Evolutionary conservation across 37 sponge, comb jelly and placozoan genomes (phyloP).

Genomic region (Axinella damicornis): DNA sequence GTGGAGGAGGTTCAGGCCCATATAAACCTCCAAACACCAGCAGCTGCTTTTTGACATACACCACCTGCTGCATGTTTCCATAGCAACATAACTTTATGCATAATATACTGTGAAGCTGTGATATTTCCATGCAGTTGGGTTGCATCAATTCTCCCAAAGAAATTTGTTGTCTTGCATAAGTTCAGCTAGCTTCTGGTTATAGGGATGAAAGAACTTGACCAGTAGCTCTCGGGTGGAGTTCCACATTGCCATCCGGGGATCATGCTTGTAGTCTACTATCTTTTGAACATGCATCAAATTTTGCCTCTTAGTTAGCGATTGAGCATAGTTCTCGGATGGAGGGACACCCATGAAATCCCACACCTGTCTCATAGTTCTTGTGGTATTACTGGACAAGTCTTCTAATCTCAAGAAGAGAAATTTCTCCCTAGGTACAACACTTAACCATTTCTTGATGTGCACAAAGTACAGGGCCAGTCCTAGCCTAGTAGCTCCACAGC

Average conservation of each 20-base stretch:
- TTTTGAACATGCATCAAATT: not conserved
- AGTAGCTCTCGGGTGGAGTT: not conserved
- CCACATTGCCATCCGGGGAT: not conserved
- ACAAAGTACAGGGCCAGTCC: not conserved
- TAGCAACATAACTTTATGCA: too few species aligned
- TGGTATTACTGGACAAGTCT: not conserved
- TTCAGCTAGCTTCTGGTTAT: not conserved
- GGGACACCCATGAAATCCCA: not conserved
- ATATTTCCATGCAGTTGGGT: too few species aligned
- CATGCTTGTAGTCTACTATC: not conserved
- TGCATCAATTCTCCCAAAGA: not conserved
- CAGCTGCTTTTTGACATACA: too few species aligned
- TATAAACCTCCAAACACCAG: too few species aligned
- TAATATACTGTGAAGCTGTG: too few species aligned
- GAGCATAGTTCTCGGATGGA: too few species aligned
- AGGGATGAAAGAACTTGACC: not conserved
- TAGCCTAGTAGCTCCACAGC: not conserved
- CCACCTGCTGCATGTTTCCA: too few species aligned
- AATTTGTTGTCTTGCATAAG: not conserved
- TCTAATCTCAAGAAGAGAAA: conserved; percentile 30
- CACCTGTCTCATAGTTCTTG: not conserved
- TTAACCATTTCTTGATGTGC: conserved; percentile 14
- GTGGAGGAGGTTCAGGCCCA: too few species aligned
- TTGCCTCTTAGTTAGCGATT: not conserved
- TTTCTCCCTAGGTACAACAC: not conserved